A percentile compares a stretch with the other conserved stretches of the same genome.
These are phyloP conservation scores for Osmerus mordax DNA, from an alignment of 2,113 vertebrate genomes.

Conservation along the genomic window DNA sequence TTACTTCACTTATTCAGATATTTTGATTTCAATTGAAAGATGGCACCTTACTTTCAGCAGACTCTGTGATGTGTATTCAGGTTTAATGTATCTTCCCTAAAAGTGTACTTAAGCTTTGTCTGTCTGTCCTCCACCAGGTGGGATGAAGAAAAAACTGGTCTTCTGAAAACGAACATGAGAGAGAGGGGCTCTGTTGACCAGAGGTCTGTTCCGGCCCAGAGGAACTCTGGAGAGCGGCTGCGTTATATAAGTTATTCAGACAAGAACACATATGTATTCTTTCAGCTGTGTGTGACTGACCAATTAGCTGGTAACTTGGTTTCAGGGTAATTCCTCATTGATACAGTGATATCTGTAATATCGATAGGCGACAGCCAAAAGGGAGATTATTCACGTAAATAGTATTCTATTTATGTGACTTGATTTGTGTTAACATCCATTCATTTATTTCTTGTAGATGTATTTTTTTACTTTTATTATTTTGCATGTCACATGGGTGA, in stretches of 20 bases:
- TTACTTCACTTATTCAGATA: no score
- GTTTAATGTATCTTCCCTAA: not conserved
- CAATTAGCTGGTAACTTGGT: not conserved
- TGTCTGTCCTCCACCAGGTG: conserved; percentile 54
- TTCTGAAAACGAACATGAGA: conserved; percentile 58
- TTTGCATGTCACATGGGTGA: conserved; percentile 54
- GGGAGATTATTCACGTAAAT: not conserved
- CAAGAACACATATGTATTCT: no score
- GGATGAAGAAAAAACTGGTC: conserved; percentile 75
- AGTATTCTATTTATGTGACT: conserved; percentile 43
- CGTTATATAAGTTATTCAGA: no score
- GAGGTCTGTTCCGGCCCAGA: conserved; percentile 21
- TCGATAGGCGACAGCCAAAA: conserved; percentile 29
- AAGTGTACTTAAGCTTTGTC: not conserved
- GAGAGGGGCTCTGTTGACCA: not conserved
- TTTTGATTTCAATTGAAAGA: not conserved
- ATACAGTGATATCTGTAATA: conserved; percentile 34
- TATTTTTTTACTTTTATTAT: conserved; percentile 29
- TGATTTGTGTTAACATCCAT: conserved; percentile 4
- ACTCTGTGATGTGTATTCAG: not conserved
- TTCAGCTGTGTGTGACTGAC: no score
- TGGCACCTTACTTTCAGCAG: not conserved
- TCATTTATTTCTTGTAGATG: conserved; percentile 44
- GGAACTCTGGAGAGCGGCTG: no score
- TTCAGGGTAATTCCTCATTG: conserved; percentile 28